These are phyloP conservation scores for Ptyas mucosa DNA, from an alignment of 2,113 vertebrate species.

Conservation along the genomic window DNA sequence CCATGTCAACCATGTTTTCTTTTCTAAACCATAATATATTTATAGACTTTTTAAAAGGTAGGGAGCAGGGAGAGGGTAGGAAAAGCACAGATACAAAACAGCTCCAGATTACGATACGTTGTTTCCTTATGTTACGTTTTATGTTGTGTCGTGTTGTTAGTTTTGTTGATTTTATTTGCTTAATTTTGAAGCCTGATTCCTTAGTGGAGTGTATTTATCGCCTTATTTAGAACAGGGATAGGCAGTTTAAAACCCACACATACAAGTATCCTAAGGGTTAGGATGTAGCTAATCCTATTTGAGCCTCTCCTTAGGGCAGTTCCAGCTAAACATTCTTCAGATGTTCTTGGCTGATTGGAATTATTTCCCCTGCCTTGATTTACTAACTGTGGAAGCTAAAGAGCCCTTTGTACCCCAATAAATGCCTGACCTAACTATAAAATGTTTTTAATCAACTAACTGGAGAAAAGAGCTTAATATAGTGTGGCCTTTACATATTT, in stretches of 20 bases:
- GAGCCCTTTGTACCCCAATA: constrained; percentile 54
- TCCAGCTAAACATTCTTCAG: constrained; percentile 64
- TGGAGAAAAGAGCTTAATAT: constrained; percentile 70
- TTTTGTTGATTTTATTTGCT: neutral
- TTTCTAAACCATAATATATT: neutral
- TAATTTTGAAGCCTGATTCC: neutral
- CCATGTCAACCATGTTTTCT: neutral
- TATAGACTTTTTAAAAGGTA: neutral
- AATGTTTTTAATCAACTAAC: constrained; percentile 68
- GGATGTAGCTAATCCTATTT: constrained; percentile 57
- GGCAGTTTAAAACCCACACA: constrained; percentile 58
- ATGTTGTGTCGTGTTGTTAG: neutral
- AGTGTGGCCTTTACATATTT: constrained; percentile 60
- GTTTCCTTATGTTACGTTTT: neutral
- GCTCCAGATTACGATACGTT: neutral
- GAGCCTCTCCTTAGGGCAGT: constrained; percentile 44
- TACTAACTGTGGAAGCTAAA: constrained; percentile 56
- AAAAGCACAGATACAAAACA: neutral
- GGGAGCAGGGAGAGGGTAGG: neutral
- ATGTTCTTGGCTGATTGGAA: constrained; percentile 57
- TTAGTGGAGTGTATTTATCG: constrained; percentile 47
- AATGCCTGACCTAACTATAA: constrained; percentile 59
- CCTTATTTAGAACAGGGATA: constrained; percentile 44
- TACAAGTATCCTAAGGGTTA: constrained; percentile 47
- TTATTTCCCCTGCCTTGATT: constrained; percentile 59